These are phyloP conservation scores for Syngnathus typhle DNA, from an alignment of 2,113 vertebrate species.

Conservation along the genomic window DNA sequence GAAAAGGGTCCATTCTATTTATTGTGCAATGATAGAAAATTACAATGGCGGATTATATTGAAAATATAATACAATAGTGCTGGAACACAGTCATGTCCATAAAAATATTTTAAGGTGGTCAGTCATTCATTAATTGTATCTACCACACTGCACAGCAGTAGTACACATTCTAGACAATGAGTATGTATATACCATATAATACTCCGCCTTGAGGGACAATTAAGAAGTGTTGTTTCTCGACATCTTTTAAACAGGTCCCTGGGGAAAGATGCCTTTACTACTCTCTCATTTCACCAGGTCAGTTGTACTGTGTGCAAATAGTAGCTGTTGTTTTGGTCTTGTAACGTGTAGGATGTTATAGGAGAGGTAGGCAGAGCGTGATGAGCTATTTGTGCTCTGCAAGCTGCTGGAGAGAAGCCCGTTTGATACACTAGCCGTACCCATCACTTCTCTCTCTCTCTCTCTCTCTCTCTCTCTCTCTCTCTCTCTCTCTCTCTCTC, in stretches of 20 bases:
- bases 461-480: no score
- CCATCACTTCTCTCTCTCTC: conserved; percentile 1
- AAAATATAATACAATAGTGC: no score
- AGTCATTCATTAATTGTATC: no score
- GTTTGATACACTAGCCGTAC: conserved; percentile 36
- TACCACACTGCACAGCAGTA: no score
- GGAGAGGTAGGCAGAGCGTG: conserved; percentile 26
- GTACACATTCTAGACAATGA: background rate
- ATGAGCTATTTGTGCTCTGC: conserved; percentile 41
- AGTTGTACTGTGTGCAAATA: conserved; percentile 44
- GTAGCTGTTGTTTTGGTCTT: conserved; percentile 21
- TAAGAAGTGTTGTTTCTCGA: background rate
- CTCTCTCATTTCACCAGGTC: conserved; percentile 6
- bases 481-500: no score
- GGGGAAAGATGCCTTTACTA: background rate
- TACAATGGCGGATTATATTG: no score
- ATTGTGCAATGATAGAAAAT: no score
- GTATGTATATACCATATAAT: background rate
- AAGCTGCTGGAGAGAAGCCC: conserved; percentile 51
- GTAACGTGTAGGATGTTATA: conserved; percentile 33
- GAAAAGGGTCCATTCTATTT: background rate
- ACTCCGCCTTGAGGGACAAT: background rate
- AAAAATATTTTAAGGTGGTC: no score
- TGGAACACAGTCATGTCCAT: no score
- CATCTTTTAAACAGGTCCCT: conserved; percentile 1